A percentile compares a stretch with the other conserved stretches of the same genome.
Evolutionary conservation across 37 sponge, comb jelly and placozoan species (phyloP).

Genomic region (Corticium candelabrum): DNA sequence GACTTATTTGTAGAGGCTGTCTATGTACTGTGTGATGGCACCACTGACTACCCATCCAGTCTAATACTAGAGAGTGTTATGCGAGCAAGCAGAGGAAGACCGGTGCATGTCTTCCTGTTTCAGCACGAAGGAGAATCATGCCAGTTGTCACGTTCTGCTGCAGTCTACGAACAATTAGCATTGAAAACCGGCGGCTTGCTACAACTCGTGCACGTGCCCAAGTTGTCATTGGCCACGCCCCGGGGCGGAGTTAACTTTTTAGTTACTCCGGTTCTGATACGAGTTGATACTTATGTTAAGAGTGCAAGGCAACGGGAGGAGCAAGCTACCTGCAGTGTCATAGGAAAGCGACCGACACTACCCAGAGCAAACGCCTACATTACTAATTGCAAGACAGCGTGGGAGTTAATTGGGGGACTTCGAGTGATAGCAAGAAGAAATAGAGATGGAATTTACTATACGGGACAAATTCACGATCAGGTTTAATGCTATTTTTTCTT

Average conservation of each 20-base stretch:
- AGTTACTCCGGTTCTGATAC: no score
- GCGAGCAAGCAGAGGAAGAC: not conserved
- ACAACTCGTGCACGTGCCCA: not conserved
- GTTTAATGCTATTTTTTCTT: no score
- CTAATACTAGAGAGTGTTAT: not conserved
- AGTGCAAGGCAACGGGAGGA: not conserved
- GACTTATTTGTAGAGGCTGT: not conserved
- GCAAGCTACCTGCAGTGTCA: not conserved
- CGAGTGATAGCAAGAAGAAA: not conserved
- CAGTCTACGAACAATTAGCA: not conserved
- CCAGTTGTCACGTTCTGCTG: no score
- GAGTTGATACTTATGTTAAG: not conserved
- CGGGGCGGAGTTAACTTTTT: no score
- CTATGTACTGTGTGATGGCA: not conserved
- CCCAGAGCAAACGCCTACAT: no score
- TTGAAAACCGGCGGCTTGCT: not conserved
- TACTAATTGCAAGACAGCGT: slow-evolving; percentile 7
- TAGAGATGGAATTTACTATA: not conserved
- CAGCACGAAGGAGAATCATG: not conserved
- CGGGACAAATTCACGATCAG: not conserved
- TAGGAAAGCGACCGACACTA: not conserved
- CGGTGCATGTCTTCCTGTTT: not conserved
- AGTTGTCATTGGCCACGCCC: not conserved
- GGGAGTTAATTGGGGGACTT: not conserved
- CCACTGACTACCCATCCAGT: not conserved